Evolutionary conservation across 2,888 invertebrate species (phyloP).

Genomic region (Pilophorus perplexus): DNA sequence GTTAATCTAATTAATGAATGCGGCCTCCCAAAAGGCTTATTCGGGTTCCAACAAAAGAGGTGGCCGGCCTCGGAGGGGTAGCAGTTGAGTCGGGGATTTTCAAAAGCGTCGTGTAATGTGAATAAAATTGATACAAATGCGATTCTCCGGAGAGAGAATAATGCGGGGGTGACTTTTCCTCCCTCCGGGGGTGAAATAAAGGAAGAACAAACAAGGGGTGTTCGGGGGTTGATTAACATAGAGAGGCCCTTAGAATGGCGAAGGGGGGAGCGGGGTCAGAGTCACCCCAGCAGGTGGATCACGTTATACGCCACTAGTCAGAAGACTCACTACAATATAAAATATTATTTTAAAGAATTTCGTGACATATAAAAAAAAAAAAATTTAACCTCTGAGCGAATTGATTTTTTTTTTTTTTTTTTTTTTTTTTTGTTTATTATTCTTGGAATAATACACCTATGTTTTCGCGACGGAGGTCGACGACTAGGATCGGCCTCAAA

Average conservation of each 20-base stretch:
- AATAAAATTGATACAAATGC: slow-evolving; percentile 46
- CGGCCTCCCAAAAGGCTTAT: slow-evolving; percentile 1
- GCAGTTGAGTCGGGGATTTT: slow-evolving; percentile 38
- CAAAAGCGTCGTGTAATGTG: slow-evolving; percentile 44
- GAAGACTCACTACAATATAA: too few relatives aligned
- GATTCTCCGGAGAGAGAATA: slow-evolving; percentile 37
- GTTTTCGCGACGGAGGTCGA: too few relatives aligned
- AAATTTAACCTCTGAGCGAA: too few relatives aligned
- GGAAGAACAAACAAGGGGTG: slow-evolving; percentile 30
- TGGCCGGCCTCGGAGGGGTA: slow-evolving; percentile 22
- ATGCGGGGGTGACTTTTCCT: too few relatives aligned
- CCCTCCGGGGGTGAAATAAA: too few relatives aligned
- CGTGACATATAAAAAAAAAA: too few relatives aligned
- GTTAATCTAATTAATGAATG: slow-evolving; percentile 38
- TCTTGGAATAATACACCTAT: too few relatives aligned
- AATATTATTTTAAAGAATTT: too few relatives aligned
- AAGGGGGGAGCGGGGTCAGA: not conserved
- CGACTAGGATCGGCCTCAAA: too few relatives aligned
- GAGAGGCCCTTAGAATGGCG: slow-evolving; percentile 10
- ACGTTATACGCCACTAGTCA: too few relatives aligned
- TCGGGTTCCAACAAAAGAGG: slow-evolving; percentile 19
- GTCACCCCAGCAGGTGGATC: slow-evolving; percentile 9
- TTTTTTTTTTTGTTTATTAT: too few relatives aligned
- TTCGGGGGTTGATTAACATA: slow-evolving; percentile 39
- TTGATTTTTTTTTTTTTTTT: too few relatives aligned